Evolutionary conservation across 2,797 vertebrate genomes (phyloP).

Genomic region (Tragopan temminckii): DNA sequence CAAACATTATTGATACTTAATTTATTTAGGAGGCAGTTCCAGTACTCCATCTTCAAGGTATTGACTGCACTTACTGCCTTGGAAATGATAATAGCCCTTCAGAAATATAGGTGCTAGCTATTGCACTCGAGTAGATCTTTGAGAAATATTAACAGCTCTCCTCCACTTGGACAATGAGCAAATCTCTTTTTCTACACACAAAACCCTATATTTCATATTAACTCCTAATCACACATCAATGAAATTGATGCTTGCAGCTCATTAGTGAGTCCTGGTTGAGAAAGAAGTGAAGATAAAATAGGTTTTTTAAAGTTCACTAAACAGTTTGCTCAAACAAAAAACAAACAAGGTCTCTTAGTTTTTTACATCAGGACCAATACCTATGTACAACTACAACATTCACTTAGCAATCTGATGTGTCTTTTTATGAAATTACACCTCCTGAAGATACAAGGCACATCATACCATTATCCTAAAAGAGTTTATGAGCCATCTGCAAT

Average conservation of each 20-base stretch:
- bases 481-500: neutral
- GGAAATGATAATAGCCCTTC: constrained; percentile 45
- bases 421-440: neutral
- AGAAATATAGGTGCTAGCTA: constrained; percentile 40
- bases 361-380: neutral
- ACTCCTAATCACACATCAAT: neutral
- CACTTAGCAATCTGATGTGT: neutral
- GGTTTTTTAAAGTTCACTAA: neutral
- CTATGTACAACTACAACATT: neutral
- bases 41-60: constrained; percentile 51
- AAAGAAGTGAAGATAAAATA: neutral
- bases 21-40: constrained; percentile 68
- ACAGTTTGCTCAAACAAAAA: neutral
- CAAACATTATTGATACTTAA: constrained; percentile 62
- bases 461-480: neutral
- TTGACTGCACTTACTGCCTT: constrained; percentile 42
- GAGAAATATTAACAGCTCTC: constrained; percentile 30
- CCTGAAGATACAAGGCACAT: neutral
- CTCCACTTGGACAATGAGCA: neutral
- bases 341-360: neutral
- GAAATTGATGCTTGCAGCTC: neutral
- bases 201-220: neutral
- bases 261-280: neutral
- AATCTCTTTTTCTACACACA: neutral
- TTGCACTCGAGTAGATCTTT: constrained; percentile 27